Conservation (phyloP, 2,113 vertebrate genomes). For the Pristiophorus japonicus region DNA sequence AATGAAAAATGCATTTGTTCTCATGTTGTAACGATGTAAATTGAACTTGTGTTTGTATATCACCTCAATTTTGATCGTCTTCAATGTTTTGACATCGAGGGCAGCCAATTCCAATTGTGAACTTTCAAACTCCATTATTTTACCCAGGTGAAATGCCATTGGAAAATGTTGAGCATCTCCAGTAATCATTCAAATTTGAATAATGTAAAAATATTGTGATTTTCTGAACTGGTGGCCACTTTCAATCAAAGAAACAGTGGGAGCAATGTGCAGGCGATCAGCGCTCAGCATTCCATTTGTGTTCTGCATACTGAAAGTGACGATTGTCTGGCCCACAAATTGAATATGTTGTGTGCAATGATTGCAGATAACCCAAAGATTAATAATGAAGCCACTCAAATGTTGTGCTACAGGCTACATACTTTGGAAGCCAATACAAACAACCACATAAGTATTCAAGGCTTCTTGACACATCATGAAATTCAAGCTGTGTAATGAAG, state of each 20-base stretch:
- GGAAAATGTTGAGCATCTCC: background rate
- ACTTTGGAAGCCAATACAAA: background rate
- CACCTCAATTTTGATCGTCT: background rate
- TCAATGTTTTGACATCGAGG: background rate
- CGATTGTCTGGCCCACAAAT: background rate
- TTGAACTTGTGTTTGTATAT: background rate
- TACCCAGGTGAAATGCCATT: background rate
- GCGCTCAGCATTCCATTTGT: background rate
- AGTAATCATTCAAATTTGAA: background rate
- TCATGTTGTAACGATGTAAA: background rate
- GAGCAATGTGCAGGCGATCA: background rate
- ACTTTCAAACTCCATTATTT: background rate
- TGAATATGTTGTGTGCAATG: background rate
- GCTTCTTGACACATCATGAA: background rate
- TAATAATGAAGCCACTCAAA: background rate
- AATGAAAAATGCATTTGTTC: background rate
- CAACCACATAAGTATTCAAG: background rate
- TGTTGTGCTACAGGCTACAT: background rate
- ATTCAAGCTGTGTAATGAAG: background rate
- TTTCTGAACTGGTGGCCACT: background rate
- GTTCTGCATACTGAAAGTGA: background rate
- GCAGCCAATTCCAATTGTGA: background rate
- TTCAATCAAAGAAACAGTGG: background rate
- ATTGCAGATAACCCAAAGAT: background rate
- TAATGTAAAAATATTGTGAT: background rate